Conservation (phyloP, 2,888 invertebrate genomes). For the Drosophila colorata region DNA sequence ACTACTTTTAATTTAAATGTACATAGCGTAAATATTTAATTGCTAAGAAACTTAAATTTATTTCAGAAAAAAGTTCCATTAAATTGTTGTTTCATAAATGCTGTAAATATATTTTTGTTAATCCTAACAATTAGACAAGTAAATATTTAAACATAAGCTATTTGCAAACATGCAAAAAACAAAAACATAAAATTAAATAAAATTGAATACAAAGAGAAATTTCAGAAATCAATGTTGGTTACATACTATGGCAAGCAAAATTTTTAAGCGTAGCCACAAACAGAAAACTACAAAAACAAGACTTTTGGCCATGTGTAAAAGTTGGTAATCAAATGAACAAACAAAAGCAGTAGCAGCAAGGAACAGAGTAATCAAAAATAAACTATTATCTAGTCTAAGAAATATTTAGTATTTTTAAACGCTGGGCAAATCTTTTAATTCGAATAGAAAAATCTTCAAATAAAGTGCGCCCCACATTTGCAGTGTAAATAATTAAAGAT, state of each 20-base stretch:
- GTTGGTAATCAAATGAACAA: conserved; percentile 49
- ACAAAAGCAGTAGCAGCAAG: conserved; percentile 27
- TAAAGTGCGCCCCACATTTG: conserved; percentile 22
- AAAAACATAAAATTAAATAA: conserved; percentile 10
- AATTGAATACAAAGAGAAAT: background rate
- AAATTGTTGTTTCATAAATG: conserved; percentile 26
- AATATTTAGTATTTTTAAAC: conserved; percentile 52
- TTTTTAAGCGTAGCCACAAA: conserved; percentile 17
- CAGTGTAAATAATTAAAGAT: conserved; percentile 53
- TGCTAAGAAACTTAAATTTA: conserved; percentile 15
- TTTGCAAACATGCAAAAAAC: conserved; percentile 53
- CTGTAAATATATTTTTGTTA: conserved; percentile 53
- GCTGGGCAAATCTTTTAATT: conserved; percentile 12
- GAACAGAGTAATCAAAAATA: conserved; percentile 76
- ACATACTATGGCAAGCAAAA: conserved; percentile 20
- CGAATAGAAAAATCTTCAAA: conserved; percentile 1
- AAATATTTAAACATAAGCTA: conserved; percentile 26
- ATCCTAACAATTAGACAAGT: conserved; percentile 12
- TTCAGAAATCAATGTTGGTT: conserved; percentile 19
- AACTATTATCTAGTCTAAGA: conserved; percentile 65
- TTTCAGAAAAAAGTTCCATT: conserved; percentile 35
- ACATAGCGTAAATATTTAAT: conserved; percentile 29
- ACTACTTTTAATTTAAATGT: conserved; percentile 32
- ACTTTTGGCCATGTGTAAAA: conserved; percentile 39
- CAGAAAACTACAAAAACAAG: conserved; percentile 1